These are phyloP conservation scores for Ophonus ardosiacus DNA, from an alignment of 2,888 invertebrate species.

Conservation along the genomic window DNA sequence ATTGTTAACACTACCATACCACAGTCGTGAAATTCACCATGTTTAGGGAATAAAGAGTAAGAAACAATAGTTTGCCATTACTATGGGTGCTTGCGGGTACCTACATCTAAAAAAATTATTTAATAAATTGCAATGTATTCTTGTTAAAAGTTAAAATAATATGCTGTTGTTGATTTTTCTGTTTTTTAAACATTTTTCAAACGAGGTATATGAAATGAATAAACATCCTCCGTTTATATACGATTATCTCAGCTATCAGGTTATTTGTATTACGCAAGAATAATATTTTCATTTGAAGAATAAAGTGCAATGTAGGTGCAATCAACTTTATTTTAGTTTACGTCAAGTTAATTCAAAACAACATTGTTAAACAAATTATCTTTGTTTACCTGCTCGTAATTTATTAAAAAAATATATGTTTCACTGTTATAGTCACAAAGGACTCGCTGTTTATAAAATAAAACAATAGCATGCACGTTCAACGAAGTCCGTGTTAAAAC, in stretches of 20 bases:
- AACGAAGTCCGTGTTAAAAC: background rate
- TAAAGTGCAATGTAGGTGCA: background rate
- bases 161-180: no score
- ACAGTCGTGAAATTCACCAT: no score
- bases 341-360: background rate
- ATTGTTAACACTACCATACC: no score
- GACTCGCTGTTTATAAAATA: constrained; percentile 5
- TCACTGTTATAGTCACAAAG: constrained; percentile 9
- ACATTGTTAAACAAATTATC: background rate
- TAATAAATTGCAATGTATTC: no score
- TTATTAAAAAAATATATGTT: background rate
- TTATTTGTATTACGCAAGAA: background rate
- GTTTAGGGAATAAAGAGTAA: no score
- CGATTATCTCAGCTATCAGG: background rate
- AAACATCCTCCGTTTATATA: background rate
- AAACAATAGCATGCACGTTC: background rate
- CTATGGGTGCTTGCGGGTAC: no score
- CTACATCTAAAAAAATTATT: no score
- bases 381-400: background rate
- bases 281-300: background rate
- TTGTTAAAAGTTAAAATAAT: no score
- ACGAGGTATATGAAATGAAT: background rate
- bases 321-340: constrained; percentile 10
- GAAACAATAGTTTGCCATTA: no score
- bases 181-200: no score